Conservation (phyloP, 2,888 invertebrate genomes). For the Cantharis lateralis region DNA sequence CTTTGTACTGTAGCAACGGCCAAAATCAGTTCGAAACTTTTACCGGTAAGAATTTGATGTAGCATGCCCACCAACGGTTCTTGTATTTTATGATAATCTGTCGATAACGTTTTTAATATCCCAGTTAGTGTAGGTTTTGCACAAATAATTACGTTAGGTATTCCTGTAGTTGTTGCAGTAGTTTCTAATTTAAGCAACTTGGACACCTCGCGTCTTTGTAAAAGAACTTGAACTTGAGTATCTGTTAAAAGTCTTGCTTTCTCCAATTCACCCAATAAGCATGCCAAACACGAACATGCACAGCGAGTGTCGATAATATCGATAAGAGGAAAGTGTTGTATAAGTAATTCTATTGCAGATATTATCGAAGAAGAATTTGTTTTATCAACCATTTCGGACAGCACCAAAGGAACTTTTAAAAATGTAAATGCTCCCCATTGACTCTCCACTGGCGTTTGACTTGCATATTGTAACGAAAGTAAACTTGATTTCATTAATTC, state of each 20-base stretch:
- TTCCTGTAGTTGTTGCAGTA: slow-evolving; percentile 67
- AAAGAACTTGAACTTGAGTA: slow-evolving; percentile 73
- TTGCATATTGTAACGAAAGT: slow-evolving; percentile 86
- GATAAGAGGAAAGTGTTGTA: slow-evolving; percentile 81
- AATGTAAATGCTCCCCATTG: slow-evolving; percentile 95
- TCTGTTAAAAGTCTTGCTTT: slow-evolving; percentile 81
- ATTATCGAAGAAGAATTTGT: slow-evolving; percentile 59
- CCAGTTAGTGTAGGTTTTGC: slow-evolving; percentile 89
- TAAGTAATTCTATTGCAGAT: slow-evolving; percentile 81
- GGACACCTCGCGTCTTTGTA: slow-evolving; percentile 60
- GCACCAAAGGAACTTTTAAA: slow-evolving; percentile 83
- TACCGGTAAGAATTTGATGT: slow-evolving; percentile 86
- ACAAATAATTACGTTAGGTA: slow-evolving; percentile 78
- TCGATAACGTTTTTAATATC: slow-evolving; percentile 87
- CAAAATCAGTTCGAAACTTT: slow-evolving; percentile 88
- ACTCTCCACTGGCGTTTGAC: slow-evolving; percentile 82
- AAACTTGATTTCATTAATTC: slow-evolving; percentile 90
- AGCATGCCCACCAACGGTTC: slow-evolving; percentile 85
- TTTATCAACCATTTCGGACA: slow-evolving; percentile 56
- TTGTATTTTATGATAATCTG: slow-evolving; percentile 87
- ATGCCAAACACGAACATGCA: slow-evolving; percentile 85
- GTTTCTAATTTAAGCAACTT: slow-evolving; percentile 62
- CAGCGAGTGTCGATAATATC: slow-evolving; percentile 90
- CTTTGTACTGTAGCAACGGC: slow-evolving; percentile 94
- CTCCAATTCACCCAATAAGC: slow-evolving; percentile 79